Evolutionary conservation across 2,113 vertebrate species (phyloP), one percentile per base, ranked within the genome.

Genomic region (Nipponia nippon): DNA sequence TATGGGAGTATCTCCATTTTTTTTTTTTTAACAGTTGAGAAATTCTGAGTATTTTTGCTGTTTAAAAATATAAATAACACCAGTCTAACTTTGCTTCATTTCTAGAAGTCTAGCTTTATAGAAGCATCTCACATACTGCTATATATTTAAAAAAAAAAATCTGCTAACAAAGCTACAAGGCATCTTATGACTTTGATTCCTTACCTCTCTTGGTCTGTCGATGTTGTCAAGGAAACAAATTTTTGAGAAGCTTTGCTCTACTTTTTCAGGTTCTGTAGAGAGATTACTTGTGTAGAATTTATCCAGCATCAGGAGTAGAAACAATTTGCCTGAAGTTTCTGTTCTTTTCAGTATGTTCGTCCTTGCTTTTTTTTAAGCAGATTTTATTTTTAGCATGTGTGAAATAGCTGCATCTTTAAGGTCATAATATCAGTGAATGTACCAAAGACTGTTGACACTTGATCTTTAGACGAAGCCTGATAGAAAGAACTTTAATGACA

Each of bases 221-320:
- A 29, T 92, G 97, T 97, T 97, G 98, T 98, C 98, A 98, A 97
- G 98, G 98, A 97, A 97, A 98, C 98, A 92, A 95, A 78, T 96
- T 96, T 97, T 92, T 97, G 84, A 95, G 96, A 96, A 97, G 95
- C 94, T 95, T 94, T 97, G 88, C 61, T 96, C 62, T 87, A 40
- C 75, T 96, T 93, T 94, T 95, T 93, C 79, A 90, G 75, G 79
- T 93, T 97, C 93, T 92, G 0, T 62, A 58, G 92, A 93, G 93
- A 95, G 91, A 97, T 86, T 90, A 72, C 89, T 97, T 95, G 86
- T 50, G 40, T 63, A 44, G 87, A 22, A 79, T 95, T 95, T 53
- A 56, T 72, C 61, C 95, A 85, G 93, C 70, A 84, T 84, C 76
- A 89, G 82, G 70, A 62, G 71, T 47, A 87, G 83, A 87, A 94